Base-by-base conservation (phyloP, 1,140 invertebrate genomes). In the Saccostrea glomerata region DNA sequence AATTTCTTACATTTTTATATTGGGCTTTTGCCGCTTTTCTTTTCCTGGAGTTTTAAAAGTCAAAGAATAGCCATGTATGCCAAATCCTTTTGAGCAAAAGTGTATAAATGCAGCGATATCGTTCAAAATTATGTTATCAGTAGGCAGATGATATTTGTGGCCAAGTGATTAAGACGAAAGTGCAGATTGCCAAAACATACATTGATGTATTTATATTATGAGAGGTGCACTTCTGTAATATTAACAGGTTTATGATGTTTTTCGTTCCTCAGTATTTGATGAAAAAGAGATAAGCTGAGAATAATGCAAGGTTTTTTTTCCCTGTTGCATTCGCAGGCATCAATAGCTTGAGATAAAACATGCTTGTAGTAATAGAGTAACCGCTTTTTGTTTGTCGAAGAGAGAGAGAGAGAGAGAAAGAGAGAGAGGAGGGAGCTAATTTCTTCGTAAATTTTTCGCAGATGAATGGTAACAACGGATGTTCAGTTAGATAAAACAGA, bases 131-230 rank as follows among this genome's bases (percentile, higher is more conserved):
- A 63, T 63, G 58, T 20, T 20, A 63, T 63, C 58, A 20, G n/a
- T n/a, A 63, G 58, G n/a, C 58, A 63, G 17, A 47, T 7, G 47
- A 63, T 63, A 5, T 63, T 63, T 63, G 58, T n/a, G 7, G 58
- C 58, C 58, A 63, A 20, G 17, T 20, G 58, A 63, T 63, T 63
- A 63, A 63, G 58, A 63, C 58, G 20, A 2, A 63, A 63, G 70
- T 17, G 25, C 70, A 15, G 70, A 77, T 77, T 77, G 70, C 70
- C 70, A 77, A 77, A 77, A 77, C 70, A 25, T 77, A 77, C 15
- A 30, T 25, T 11, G 70, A 77, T 77, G 30, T 77, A 77, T 36
- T 15, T 13, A 2, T 30, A 6, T 30, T 30, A 77, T 77, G 25
- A 30, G 23, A 25, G 25, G 30, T 77, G 30, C 70, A 30, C 15